Evolutionary conservation across 2,113 vertebrate species (phyloP), one percentile per base, ranked within the genome.

Genomic region (Semnornis frantzii): DNA sequence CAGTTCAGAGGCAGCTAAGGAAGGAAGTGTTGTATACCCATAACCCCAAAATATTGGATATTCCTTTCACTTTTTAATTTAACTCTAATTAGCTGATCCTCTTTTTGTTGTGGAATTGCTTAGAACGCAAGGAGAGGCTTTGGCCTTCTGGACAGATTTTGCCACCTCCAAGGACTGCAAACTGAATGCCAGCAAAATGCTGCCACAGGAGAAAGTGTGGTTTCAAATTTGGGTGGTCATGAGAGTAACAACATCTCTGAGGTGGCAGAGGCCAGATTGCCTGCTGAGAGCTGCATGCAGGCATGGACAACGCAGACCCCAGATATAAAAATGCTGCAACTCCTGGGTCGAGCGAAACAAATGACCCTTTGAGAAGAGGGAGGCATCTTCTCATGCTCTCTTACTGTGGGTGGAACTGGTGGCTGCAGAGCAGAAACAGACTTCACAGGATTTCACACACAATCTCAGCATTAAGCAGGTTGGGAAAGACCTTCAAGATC

Each of bases 21-120:
- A 94, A 89, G 64, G 39, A 60, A 86, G 19, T 66, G 64, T 48
- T 87, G 20, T 83, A 46, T 66, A 60, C 33, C 37, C 20, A 69
- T 18, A 93, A 72, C 55, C 83, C 46, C 50, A 90, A 94, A 94
- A 81, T 83, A 93, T 88, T 60, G 33, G 58, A 57, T 74, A 64
- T 58, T 90, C 60, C 65, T 74, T 82, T 78, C 5, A 12, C 20
- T 60, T 94, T 93, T 96, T 70, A 93, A 82, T 95, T 75, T 65
- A 93, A 62, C n/a, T 34, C 44, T 90, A 88, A 95, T 86, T 88
- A 90, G 83, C 72, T 85, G 88, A 8, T 74, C 30, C 44, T 18
- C 44, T 46, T 46, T 63, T 54, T 73, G 80, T 83, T 7, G 1
- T 31, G 6, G 64, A 25, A 27, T 42, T 20, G 52, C 88, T 80